phyloP scores from a whole-genome alignment of 2,797 vertebrate genomes.

The Champsocephalus gunnari region DNA sequence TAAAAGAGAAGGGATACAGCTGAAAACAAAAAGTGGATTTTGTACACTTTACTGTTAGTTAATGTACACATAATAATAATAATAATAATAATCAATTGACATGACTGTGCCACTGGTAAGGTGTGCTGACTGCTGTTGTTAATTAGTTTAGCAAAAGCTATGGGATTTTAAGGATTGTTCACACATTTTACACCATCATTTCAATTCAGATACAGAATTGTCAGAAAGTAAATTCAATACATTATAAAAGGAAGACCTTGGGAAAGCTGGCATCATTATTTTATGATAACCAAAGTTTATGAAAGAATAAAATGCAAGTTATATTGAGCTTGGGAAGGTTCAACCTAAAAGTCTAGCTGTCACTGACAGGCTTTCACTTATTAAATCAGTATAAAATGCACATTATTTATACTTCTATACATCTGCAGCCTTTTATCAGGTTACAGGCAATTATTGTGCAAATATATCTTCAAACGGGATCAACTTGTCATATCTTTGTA shows the following conservation, averaged over 20 bases:
- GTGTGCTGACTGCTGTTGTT: too few species aligned
- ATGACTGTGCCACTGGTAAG: background rate
- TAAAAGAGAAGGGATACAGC: conserved; percentile 5
- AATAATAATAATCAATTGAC: conserved; percentile 16
- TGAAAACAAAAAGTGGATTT: background rate
- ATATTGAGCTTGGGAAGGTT: too few species aligned
- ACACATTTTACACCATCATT: conserved; percentile 9
- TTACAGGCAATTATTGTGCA: conserved; percentile 30
- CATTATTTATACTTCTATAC: conserved; percentile 12
- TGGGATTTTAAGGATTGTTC: background rate
- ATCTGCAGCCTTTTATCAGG: conserved; percentile 45
- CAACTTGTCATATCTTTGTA: conserved; percentile 23
- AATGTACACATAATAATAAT: background rate
- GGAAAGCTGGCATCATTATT: too few species aligned
- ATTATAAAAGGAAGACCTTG: background rate
- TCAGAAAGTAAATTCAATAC: background rate
- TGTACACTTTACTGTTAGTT: too few species aligned
- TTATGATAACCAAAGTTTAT: background rate
- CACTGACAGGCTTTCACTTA: too few species aligned
- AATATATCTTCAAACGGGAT: background rate
- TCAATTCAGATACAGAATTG: background rate
- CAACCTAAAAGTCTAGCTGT: background rate
- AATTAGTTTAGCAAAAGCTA: background rate
- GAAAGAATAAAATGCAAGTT: too few species aligned
- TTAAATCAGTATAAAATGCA: conserved; percentile 18